A percentile compares a stretch with the other conserved stretches of the same genome.
phyloP scores from a whole-genome alignment of 2,888 invertebrate genomes.

The Meghimatium bilineatum region DNA sequence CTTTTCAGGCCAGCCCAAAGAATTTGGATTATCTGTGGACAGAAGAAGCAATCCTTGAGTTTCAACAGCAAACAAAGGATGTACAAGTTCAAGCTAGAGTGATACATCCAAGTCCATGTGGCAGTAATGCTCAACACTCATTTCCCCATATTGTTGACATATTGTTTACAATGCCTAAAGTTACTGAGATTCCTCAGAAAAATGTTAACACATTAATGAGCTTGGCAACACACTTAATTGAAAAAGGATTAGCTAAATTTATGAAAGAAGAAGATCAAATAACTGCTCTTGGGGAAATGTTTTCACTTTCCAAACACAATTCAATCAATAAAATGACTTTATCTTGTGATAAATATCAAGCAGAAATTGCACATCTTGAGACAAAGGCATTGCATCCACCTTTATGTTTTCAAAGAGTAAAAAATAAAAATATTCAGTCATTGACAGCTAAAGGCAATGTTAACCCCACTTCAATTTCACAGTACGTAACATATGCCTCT shows the following conservation, averaged over 20 bases:
- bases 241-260: constrained; percentile 3
- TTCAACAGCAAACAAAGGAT: constrained; percentile 56
- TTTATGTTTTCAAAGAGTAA: background rate
- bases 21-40: constrained; percentile 65
- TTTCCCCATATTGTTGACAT: constrained; percentile 36
- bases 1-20: constrained; percentile 59
- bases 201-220: background rate
- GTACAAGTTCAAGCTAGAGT: constrained; percentile 41
- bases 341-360: background rate
- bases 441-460: background rate
- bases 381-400: background rate
- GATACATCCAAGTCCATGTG: background rate
- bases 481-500: background rate
- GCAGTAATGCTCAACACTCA: background rate
- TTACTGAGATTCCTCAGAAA: background rate
- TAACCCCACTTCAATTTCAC: background rate
- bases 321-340: background rate
- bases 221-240: constrained; percentile 16
- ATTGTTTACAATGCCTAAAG: background rate
- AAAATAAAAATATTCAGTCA: background rate
- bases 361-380: background rate
- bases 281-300: constrained; percentile 6
- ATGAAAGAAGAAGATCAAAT: constrained; percentile 9
- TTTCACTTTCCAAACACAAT: background rate
- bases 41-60: constrained; percentile 58